A percentile compares a stretch with the other conserved stretches of the same genome.
Conservation (phyloP, 2,113 vertebrate species). For the Ramphastos sulfuratus region DNA sequence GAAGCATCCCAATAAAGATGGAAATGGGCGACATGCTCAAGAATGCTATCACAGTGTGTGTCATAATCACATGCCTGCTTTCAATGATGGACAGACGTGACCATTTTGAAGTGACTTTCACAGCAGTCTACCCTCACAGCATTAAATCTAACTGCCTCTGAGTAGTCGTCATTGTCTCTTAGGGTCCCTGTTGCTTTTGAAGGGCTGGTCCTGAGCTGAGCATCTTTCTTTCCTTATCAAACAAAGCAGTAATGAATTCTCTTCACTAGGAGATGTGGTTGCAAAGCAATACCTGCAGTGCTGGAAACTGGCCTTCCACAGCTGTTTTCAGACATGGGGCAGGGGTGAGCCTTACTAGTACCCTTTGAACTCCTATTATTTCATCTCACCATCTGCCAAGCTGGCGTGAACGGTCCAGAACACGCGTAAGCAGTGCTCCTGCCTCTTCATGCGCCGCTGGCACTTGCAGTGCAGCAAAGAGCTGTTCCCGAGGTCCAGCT, state of each 20-base stretch:
- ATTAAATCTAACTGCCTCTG: background rate
- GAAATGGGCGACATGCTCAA: background rate
- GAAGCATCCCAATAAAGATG: background rate
- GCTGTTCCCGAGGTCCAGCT: slow-evolving; percentile 77
- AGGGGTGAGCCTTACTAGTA: background rate
- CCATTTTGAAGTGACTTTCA: background rate
- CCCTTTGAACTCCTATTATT: background rate
- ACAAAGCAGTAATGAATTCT: background rate
- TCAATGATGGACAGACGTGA: background rate
- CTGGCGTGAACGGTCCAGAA: slow-evolving; percentile 86
- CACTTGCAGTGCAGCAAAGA: slow-evolving; percentile 88
- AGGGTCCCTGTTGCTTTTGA: background rate
- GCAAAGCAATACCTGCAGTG: background rate
- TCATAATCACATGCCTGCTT: rapidly evolving
- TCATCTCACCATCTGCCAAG: slow-evolving; percentile 82
- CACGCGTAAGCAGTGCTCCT: slow-evolving; percentile 85
- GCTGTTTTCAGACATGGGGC: background rate
- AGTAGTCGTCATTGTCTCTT: background rate
- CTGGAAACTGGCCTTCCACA: background rate
- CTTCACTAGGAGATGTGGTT: background rate
- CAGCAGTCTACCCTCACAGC: background rate
- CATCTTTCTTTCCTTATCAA: background rate
- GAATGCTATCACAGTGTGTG: background rate
- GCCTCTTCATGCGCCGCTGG: slow-evolving; percentile 84
- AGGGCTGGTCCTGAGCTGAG: background rate